Evolutionary conservation across 37 sponge, comb jelly and placozoan genomes (phyloP), one percentile per base, ranked within the genome.

Genomic region (Mnemiopsis leidyi): DNA sequence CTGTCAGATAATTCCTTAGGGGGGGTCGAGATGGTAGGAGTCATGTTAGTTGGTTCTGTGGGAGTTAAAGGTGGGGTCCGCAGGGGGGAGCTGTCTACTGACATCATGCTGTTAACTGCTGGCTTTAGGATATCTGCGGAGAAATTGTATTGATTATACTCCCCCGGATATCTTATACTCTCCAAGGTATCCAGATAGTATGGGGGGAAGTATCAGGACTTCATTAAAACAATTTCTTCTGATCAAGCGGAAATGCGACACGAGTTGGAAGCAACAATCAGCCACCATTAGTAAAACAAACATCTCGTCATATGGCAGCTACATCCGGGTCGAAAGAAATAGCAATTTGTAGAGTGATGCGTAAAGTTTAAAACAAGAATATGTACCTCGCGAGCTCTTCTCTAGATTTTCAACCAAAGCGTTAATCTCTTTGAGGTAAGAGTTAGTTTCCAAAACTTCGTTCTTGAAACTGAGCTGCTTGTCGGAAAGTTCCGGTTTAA

Each of bases 391-490:
- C 7, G 82, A 79, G 23, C 5, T 35, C 3, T 35, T 32, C 82
- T 79, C 82, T 36, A 79, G 32, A 36, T 79, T 79, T 33, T 79
- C 82, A 9, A 79, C 82, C 13, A 79, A 21, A 2, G 82, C 82
- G 37, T 35, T 79, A 29, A 79, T 79, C 82, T 79, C 82, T 36
- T 79, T 79, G 21, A 79, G 35, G 32, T 36, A 79, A 32, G 82
- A 23, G 35, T 36, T 79, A 5, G 75, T 71, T 23, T 79, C 82
- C 7, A 79, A 21, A 1, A 20, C 38, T 20, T 79, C 82, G 73
- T 69, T 69, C 29, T 25, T 69, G 73, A 69, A 69, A 25, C 28
- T 69, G 28, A 69, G 73, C 23, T 16, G 73, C n/a, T 20, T 69
- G 29, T 69, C 73, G 9, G 29, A 69, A 3, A 69, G 21, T 5